Conservation (phyloP, 1,140 invertebrate genomes). For the Pararge aegeria region DNA sequence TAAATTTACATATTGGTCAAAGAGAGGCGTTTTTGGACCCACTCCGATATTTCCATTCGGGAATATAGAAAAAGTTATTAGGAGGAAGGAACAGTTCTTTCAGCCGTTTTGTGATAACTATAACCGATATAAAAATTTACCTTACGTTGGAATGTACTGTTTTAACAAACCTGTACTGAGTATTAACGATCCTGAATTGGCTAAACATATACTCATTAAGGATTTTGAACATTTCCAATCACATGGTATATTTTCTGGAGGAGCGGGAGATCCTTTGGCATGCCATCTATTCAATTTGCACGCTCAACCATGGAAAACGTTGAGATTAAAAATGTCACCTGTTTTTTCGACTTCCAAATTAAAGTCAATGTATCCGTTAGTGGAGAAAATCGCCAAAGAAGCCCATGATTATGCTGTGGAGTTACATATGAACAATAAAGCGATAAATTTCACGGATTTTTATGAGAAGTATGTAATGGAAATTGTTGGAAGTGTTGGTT, state of each 20-base stretch:
- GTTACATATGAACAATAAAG: constrained; percentile 34
- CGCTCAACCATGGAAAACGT: constrained; percentile 72
- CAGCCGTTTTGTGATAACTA: constrained; percentile 64
- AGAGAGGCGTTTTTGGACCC: constrained; percentile 57
- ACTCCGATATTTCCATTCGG: constrained; percentile 73
- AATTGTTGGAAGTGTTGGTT: constrained; percentile 82
- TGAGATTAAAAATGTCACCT: constrained; percentile 72
- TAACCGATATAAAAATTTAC: constrained; percentile 57
- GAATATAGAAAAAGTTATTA: constrained; percentile 68
- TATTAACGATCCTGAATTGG: constrained; percentile 77
- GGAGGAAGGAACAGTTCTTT: constrained; percentile 60
- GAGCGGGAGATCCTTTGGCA: constrained; percentile 76
- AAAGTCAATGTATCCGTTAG: constrained; percentile 75
- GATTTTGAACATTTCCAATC: constrained; percentile 82
- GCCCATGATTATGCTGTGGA: constrained; percentile 47
- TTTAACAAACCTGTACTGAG: constrained; percentile 68
- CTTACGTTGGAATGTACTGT: constrained; percentile 69
- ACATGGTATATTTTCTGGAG: constrained; percentile 77
- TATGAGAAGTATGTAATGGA: constrained; percentile 83
- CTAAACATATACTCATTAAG: constrained; percentile 81
- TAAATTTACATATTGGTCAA: constrained; percentile 69
- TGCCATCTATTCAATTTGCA: constrained; percentile 76
- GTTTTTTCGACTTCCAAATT: constrained; percentile 76
- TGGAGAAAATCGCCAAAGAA: constrained; percentile 63
- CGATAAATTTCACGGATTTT: constrained; percentile 80